Evolutionary conservation across 2,113 vertebrate genomes (phyloP).

Genomic region (Sphyrna mokarran): DNA sequence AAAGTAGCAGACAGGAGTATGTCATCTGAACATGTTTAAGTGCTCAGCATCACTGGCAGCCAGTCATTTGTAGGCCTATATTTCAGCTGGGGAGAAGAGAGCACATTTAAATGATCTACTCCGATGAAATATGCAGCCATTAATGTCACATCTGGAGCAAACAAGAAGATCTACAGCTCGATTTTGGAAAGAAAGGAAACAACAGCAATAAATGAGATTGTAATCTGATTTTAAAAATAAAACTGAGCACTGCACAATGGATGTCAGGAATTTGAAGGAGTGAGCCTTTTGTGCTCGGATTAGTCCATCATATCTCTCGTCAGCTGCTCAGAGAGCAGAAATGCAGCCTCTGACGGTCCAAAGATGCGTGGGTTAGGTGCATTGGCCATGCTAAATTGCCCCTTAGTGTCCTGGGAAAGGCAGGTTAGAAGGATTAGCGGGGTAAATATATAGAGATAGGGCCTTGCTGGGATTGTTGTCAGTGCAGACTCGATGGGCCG

Average conservation of each 20-base stretch:
- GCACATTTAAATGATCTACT: constrained; percentile 15
- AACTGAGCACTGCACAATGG: neutral
- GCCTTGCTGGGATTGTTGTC: too few relatives aligned
- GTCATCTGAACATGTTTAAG: neutral
- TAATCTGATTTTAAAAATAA: neutral
- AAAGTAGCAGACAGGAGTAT: neutral
- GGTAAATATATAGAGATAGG: too few relatives aligned
- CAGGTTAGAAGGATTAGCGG: too few relatives aligned
- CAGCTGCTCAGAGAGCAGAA: neutral
- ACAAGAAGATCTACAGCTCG: neutral
- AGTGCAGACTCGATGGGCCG: too few relatives aligned
- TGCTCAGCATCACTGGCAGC: neutral
- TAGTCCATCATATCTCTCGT: neutral
- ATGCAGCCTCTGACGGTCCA: neutral
- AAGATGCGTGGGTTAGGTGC: too few relatives aligned
- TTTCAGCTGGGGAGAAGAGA: neutral
- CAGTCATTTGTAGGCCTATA: neutral
- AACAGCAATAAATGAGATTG: neutral
- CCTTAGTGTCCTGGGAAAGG: too few relatives aligned
- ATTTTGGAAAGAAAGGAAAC: neutral
- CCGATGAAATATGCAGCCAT: neutral
- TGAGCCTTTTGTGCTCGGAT: neutral
- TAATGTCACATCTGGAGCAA: neutral
- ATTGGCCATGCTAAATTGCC: too few relatives aligned
- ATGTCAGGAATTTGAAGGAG: neutral